Conservation (phyloP, 1,140 invertebrate genomes). For the Drosophila sp. region DNA sequence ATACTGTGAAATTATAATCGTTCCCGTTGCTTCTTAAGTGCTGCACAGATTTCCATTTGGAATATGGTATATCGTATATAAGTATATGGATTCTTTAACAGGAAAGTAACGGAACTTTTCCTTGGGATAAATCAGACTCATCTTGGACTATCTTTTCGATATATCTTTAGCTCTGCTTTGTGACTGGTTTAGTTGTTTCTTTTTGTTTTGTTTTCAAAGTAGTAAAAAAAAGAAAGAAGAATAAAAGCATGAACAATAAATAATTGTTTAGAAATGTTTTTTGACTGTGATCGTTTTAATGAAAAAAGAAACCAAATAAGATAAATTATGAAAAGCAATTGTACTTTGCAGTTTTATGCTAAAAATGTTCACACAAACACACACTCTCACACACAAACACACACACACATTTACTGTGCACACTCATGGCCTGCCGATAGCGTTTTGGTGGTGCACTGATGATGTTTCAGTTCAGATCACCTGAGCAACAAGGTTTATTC, state of each 20-base stretch:
- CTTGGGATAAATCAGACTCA: not conserved
- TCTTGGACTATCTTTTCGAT: not conserved
- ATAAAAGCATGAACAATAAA: constrained; percentile 29
- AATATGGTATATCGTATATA: too few species aligned
- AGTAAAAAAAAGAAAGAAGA: constrained; percentile 19
- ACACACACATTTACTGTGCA: not conserved
- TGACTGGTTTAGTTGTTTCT: constrained; percentile 8
- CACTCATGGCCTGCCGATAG: not conserved
- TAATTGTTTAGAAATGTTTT: constrained; percentile 68
- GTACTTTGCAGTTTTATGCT: constrained; percentile 46
- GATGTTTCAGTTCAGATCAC: not conserved
- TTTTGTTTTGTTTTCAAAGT: constrained; percentile 13
- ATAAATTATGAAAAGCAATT: constrained; percentile 62
- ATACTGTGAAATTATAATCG: too few species aligned
- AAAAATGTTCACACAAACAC: constrained; percentile 31
- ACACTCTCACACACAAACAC: constrained; percentile 12
- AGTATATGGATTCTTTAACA: too few species aligned
- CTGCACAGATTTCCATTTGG: too few species aligned
- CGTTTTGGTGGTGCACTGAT: not conserved
- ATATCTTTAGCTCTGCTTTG: not conserved
- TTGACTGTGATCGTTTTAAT: constrained; percentile 81
- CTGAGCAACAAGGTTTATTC: not conserved
- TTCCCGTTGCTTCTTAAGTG: too few species aligned
- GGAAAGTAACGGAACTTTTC: not conserved
- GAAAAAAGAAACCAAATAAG: constrained; percentile 50